Evolutionary conservation across 2,888 invertebrate species (phyloP).

Genomic region (Amaurobius ferox): DNA sequence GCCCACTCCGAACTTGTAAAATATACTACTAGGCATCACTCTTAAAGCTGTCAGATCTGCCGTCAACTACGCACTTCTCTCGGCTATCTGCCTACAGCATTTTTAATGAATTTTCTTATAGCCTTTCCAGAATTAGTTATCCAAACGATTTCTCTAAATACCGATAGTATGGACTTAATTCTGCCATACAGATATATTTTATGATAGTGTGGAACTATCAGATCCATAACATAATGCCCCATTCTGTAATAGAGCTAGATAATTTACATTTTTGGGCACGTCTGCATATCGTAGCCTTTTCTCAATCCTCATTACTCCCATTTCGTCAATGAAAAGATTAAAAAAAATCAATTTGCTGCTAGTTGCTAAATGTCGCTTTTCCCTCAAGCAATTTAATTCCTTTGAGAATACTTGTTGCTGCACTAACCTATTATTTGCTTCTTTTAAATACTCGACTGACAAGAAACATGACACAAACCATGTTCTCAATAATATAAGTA

Average conservation of each 20-base stretch:
- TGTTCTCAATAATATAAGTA: too few relatives aligned
- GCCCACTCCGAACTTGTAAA: not conserved
- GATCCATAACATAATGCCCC: not conserved
- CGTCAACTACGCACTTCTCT: not conserved
- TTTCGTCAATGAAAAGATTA: not conserved
- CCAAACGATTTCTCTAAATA: not conserved
- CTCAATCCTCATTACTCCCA: not conserved
- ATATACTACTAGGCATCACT: not conserved
- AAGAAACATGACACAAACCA: too few relatives aligned
- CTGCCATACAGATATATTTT: not conserved
- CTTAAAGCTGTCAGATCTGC: not conserved
- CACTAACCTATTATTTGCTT: not conserved
- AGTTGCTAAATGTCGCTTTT: not conserved
- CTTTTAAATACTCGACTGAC: not conserved
- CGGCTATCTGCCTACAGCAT: not conserved
- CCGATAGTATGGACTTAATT: not conserved
- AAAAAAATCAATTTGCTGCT: not conserved
- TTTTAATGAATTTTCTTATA: not conserved
- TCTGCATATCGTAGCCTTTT: not conserved
- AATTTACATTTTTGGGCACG: not conserved
- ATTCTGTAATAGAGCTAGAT: not conserved
- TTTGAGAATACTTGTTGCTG: not conserved
- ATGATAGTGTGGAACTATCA: not conserved
- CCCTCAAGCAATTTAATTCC: not conserved
- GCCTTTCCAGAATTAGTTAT: not conserved